Evolutionary conservation across 2,113 vertebrate species (phyloP).

Genomic region (Burhinus bistriatus): DNA sequence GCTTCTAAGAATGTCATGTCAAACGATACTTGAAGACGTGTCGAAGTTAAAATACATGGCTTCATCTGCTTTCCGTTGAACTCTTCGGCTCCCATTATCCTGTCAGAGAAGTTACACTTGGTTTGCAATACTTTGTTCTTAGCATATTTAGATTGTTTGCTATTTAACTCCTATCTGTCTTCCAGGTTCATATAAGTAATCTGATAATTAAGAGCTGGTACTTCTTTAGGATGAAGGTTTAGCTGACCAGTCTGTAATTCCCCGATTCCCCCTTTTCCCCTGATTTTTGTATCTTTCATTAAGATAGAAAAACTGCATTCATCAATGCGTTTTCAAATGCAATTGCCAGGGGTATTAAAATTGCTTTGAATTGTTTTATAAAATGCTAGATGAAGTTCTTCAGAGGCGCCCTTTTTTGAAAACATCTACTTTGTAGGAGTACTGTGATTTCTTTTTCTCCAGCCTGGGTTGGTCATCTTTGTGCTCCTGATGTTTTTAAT

Average conservation of each 20-base stretch:
- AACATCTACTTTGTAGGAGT: background rate
- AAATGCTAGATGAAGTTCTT: background rate
- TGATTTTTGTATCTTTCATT: background rate
- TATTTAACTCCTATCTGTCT: background rate
- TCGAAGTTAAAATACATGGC: background rate
- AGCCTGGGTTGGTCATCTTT: background rate
- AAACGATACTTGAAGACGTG: background rate
- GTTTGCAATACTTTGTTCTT: background rate
- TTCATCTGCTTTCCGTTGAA: background rate
- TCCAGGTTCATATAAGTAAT: background rate
- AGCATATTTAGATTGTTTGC: background rate
- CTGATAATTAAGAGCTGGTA: background rate
- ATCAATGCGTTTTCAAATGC: background rate
- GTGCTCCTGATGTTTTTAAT: background rate
- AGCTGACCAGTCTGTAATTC: background rate
- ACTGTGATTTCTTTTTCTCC: background rate
- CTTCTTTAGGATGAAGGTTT: background rate
- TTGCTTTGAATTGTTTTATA: background rate
- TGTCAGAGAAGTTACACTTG: background rate
- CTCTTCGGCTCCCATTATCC: background rate
- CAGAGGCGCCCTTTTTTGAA: background rate
- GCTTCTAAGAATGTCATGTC: background rate
- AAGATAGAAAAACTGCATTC: background rate
- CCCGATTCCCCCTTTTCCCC: background rate
- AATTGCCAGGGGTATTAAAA: background rate